Percentiles rank a stretch among this genome's conserved stretches.
Conservation (phyloP, 2,888 invertebrate genomes). For the Phortica okadai region DNA sequence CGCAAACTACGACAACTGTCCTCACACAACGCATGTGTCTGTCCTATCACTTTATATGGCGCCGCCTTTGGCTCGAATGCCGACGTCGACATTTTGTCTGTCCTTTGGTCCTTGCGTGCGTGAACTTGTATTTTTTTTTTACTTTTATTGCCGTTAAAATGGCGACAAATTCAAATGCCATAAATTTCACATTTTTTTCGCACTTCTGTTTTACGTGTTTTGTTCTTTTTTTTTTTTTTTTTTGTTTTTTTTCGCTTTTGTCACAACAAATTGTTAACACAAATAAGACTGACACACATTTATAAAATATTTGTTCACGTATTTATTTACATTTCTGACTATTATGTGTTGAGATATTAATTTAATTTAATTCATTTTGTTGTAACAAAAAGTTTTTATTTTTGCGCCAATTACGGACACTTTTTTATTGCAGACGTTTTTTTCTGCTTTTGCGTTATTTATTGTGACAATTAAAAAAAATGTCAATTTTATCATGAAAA, state of each 20-base stretch:
- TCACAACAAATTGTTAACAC: constrained; percentile 17
- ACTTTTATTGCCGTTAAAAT: constrained; percentile 38
- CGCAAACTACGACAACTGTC: background rate
- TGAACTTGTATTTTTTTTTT: constrained; percentile 17
- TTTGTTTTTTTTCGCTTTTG: background rate
- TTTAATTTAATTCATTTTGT: constrained; percentile 60
- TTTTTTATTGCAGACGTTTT: background rate
- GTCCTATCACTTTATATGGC: too few relatives aligned
- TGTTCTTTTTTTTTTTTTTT: background rate
- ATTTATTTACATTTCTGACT: constrained; percentile 61
- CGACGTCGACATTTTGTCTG: too few relatives aligned
- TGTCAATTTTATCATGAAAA: too few relatives aligned
- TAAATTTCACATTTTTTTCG: constrained; percentile 21
- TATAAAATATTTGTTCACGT: constrained; percentile 4
- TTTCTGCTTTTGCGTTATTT: background rate
- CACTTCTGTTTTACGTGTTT: background rate
- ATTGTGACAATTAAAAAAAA: too few relatives aligned
- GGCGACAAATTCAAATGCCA: constrained; percentile 41
- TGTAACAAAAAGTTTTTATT: too few relatives aligned
- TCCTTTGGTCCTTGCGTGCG: background rate
- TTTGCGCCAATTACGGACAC: background rate
- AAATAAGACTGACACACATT: background rate
- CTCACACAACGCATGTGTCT: background rate
- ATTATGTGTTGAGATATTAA: constrained; percentile 59
- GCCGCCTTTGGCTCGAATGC: background rate